phyloP scores from a whole-genome alignment of 2,888 invertebrate genomes.

The Drosophila borealis region DNA sequence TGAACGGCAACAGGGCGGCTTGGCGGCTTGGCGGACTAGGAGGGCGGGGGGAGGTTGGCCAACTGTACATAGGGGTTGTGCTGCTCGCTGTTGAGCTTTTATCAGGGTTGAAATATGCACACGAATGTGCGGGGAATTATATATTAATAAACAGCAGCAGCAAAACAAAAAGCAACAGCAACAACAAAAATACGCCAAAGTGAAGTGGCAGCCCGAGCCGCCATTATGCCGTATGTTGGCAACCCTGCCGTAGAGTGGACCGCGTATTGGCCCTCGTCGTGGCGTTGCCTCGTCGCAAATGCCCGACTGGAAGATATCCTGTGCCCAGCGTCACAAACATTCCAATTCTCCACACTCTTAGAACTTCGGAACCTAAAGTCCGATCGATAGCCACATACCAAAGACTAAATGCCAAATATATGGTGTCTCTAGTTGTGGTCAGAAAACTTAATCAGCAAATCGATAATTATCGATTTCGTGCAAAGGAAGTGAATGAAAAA shows the following conservation, averaged over 20 bases:
- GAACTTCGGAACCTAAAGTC: no score
- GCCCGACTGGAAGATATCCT: not conserved
- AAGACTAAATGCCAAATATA: no score
- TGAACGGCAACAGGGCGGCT: conserved; percentile 19
- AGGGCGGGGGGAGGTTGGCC: not conserved
- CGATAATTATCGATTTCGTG: no score
- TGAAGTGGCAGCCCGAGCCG: conserved; percentile 68
- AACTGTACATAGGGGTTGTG: conserved; percentile 62
- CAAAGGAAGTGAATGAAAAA: no score
- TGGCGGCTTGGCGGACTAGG: no score
- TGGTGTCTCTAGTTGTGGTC: no score
- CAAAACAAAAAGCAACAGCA: conserved; percentile 20
- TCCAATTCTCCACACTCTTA: no score
- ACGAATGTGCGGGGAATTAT: conserved; percentile 55
- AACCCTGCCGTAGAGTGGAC: conserved; percentile 51
- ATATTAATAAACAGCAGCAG: conserved; percentile 69
- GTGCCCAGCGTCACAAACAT: not conserved
- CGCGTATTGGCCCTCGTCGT: conserved; percentile 17
- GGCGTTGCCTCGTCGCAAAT: conserved; percentile 5
- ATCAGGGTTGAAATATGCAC: conserved; percentile 67
- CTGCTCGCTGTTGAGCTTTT: conserved; percentile 36
- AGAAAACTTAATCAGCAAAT: no score
- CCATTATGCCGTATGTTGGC: conserved; percentile 74
- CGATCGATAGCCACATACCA: no score
- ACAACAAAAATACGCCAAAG: conserved; percentile 49